Percentiles rank a stretch among this genome's conserved stretches.
Conservation (phyloP, 92 coral and sea anemone species). For the Diadumene lineata region DNA sequence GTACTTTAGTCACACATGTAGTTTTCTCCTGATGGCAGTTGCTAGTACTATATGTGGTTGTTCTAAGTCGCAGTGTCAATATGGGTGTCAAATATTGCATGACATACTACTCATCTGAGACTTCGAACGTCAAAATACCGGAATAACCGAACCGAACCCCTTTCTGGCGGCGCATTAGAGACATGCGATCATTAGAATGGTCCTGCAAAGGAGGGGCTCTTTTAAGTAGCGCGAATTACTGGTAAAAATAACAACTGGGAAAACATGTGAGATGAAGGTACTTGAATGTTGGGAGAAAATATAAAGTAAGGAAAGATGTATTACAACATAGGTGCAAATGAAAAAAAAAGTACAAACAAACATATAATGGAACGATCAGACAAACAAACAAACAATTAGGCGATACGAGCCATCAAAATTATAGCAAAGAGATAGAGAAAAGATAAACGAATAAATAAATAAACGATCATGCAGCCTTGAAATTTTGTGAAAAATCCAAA, state of each 20-base stretch:
- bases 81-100: not conserved
- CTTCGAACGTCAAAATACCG: not conserved
- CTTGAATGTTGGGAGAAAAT: not conserved
- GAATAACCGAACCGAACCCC: not conserved
- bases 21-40: not conserved
- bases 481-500: too few relatives aligned
- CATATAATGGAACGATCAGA: not conserved
- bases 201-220: too few relatives aligned
- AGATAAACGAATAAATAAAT: not conserved
- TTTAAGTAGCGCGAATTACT: too few relatives aligned
- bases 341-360: not conserved
- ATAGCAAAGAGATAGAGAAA: not conserved
- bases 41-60: not conserved
- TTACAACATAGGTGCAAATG: not conserved
- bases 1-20: not conserved
- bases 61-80: not conserved
- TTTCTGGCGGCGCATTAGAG: too few relatives aligned
- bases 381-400: not conserved
- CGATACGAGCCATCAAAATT: not conserved
- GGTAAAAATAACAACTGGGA: too few relatives aligned
- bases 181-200: too few relatives aligned
- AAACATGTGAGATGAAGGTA: too few relatives aligned
- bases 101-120: not conserved
- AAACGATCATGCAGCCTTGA: too few relatives aligned
- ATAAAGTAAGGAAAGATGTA: not conserved